Percentiles rank a stretch among this genome's conserved stretches.
phyloP scores from a whole-genome alignment of 2,888 invertebrate genomes.

The Ptychoptera contaminata region DNA sequence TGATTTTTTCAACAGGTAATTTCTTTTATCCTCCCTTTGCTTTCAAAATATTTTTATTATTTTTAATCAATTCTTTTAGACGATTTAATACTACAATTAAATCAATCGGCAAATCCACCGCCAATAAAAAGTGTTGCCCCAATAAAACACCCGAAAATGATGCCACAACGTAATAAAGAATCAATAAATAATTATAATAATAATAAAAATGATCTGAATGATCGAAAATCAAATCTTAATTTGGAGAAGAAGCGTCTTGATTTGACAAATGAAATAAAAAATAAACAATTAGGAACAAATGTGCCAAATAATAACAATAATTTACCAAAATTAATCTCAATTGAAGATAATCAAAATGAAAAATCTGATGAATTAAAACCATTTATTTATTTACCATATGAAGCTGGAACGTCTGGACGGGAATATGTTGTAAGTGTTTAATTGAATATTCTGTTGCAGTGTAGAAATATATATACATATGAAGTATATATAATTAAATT shows the following conservation, averaged over 20 bases:
- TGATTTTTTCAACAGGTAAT: constrained; percentile 54
- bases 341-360: constrained; percentile 2
- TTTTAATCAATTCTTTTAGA: constrained; percentile 14
- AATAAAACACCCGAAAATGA: constrained; percentile 29
- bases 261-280: not conserved
- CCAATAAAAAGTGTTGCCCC: constrained; percentile 20
- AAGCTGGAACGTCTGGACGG: not conserved
- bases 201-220: not conserved
- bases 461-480: too few relatives aligned
- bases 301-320: not conserved
- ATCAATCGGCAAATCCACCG: constrained; percentile 29
- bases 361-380: constrained; percentile 1
- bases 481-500: too few relatives aligned
- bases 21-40: constrained; percentile 3
- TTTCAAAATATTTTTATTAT: constrained; percentile 2
- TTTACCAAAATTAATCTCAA: constrained; percentile 2
- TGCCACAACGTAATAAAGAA: constrained; percentile 8
- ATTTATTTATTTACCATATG: constrained; percentile 3
- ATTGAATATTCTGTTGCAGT: not conserved
- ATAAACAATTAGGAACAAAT: not conserved
- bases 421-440: not conserved
- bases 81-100: constrained; percentile 26
- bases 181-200: not conserved
- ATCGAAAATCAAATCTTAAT: not conserved
- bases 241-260: not conserved